Base-by-base conservation (phyloP, 2,113 vertebrate species). In the Ptilorrhoa leucosticta region DNA sequence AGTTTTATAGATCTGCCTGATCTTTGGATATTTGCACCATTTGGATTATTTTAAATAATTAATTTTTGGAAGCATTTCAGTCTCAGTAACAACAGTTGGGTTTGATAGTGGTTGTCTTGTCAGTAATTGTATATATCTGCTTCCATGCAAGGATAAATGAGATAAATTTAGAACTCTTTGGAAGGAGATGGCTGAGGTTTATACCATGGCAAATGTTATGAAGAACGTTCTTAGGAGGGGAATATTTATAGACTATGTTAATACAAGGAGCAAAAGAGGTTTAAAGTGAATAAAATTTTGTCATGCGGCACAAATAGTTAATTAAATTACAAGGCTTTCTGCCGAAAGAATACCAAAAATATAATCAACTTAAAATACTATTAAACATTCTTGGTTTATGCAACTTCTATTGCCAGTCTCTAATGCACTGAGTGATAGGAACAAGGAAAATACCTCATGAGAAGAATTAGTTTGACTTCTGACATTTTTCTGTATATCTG, bases 31-130 rank as follows among this genome's bases (percentile, higher is more conserved):
- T 97, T 97, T 93, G 69, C 93, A 93, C 82, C 13, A 20, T 95
- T 89, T 95, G 94, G 96, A 94, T 95, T 93, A 83, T 95, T 97
- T 97, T 87, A 96, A 96, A 95, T 85, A 87, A 94, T 96, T 97
- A 97, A 91, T 96, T 97, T 97, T 91, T 82, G 85, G 93, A 89
- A 94, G 83, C 86, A 31, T 89, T 90, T 96, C 86, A 96, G 89
- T 87, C 73, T 90, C 63, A 37, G 81, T 82, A 80, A 81, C 83
- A 95, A 91, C 86, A 73, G 35, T 35, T 63, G 53, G 44, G 63
- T 79, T 72, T 86, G 88, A 83, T 31, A 66, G n/a, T 33, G 70
- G 60, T 45, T 88, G 57, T 83, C 72, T 72, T 83, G 54, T 73
- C 42, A 35, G 50, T 92, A 86, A 73, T 63, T 64, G 28, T 73